These are phyloP conservation scores for Calypte anna DNA, from an alignment of 2,113 vertebrate genomes.

Conservation along the genomic window DNA sequence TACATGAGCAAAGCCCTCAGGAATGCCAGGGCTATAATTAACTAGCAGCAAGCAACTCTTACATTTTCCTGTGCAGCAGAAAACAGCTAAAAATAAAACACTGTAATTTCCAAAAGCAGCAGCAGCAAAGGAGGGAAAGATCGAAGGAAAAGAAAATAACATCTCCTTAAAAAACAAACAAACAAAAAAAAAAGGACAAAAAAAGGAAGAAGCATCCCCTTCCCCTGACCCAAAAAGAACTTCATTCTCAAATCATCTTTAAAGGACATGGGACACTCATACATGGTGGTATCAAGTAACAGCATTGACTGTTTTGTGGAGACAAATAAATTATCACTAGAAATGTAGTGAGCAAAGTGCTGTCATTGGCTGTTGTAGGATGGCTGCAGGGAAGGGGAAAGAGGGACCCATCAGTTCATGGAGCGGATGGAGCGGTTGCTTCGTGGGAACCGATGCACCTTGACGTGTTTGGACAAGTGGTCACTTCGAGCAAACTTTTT, in stretches of 20 bases:
- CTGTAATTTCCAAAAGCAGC: slow-evolving; percentile 70
- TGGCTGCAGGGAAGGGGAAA: background rate
- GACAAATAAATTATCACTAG: slow-evolving; percentile 90
- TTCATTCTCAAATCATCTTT: slow-evolving; percentile 46
- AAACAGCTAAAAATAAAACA: slow-evolving; percentile 77
- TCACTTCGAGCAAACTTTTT: slow-evolving; percentile 99
- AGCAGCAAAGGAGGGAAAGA: slow-evolving; percentile 53
- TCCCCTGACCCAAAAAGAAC: slow-evolving; percentile 42
- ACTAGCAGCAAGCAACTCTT: slow-evolving; percentile 76
- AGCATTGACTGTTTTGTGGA: slow-evolving; percentile 53
- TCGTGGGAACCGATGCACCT: slow-evolving; percentile 98
- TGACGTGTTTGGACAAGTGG: slow-evolving; percentile 99
- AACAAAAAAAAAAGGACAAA: background rate
- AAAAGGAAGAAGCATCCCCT: background rate
- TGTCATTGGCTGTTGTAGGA: slow-evolving; percentile 1
- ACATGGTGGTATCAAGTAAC: slow-evolving; percentile 62
- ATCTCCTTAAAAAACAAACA: background rate
- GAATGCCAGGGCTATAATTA: slow-evolving; percentile 78
- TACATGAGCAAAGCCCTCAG: slow-evolving; percentile 75
- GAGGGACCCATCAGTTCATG: slow-evolving; percentile 81
- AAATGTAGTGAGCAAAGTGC: slow-evolving; percentile 67
- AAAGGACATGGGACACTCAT: slow-evolving; percentile 20
- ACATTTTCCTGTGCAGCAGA: slow-evolving; percentile 74
- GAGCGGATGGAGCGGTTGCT: slow-evolving; percentile 89
- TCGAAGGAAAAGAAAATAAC: slow-evolving; percentile 46